These are phyloP conservation scores for Pristiophorus japonicus DNA, from an alignment of 2,113 vertebrate species.

Conservation along the genomic window DNA sequence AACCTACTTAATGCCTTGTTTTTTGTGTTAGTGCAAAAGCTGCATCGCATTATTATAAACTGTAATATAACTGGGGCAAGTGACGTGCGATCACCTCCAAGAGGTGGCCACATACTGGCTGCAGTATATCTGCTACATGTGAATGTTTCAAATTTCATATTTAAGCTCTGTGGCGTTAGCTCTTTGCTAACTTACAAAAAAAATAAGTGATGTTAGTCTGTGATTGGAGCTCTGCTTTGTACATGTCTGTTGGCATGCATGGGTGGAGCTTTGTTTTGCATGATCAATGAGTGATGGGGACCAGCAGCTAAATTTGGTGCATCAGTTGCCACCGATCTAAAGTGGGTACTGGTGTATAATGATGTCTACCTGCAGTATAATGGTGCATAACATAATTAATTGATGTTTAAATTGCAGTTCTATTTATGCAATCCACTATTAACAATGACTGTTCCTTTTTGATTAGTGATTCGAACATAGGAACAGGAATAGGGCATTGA, in stretches of 20 bases:
- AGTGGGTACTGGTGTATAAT: background rate
- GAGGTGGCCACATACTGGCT: too few species aligned
- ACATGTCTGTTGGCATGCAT: background rate
- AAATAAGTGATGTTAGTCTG: background rate
- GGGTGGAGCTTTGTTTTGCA: background rate
- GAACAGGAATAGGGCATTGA: too few species aligned
- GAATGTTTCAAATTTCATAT: too few species aligned
- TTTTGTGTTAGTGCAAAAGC: too few species aligned
- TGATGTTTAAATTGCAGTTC: too few species aligned
- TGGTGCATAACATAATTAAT: background rate
- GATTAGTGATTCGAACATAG: background rate
- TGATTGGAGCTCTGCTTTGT: background rate
- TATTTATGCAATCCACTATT: background rate
- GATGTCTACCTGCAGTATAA: background rate
- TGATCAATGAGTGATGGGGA: background rate
- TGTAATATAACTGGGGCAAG: too few species aligned
- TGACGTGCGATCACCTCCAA: too few species aligned
- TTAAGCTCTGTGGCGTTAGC: too few species aligned
- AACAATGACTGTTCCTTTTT: background rate
- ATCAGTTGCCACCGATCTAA: background rate
- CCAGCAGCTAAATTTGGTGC: background rate
- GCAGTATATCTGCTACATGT: too few species aligned
- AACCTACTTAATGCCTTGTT: too few species aligned
- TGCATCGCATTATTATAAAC: too few species aligned
- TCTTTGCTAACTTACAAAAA: background rate